Conservation (phyloP, 2,113 vertebrate species). For the Hassar affinis region DNA sequence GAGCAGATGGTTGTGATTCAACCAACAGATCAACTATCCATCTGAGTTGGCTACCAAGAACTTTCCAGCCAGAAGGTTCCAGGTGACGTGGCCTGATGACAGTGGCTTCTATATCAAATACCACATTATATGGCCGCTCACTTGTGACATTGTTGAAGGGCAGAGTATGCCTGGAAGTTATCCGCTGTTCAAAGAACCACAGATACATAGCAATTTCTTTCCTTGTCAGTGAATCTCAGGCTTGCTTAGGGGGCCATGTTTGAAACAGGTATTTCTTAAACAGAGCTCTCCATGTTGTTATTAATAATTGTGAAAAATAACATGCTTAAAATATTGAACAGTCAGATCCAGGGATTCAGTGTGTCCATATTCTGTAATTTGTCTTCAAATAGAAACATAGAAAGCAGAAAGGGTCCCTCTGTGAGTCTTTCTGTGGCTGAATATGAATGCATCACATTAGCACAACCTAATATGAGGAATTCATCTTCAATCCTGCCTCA, state of each 20-base stretch:
- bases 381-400: not conserved
- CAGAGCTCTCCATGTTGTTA: not conserved
- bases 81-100: not conserved
- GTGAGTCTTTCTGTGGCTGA: not conserved
- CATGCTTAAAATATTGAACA: conserved; percentile 40
- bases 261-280: conserved; percentile 22
- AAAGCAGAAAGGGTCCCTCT: not conserved
- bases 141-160: not conserved
- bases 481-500: conserved; percentile 2
- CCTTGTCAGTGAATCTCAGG: conserved; percentile 9
- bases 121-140: not conserved
- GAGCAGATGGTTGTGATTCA: conserved; percentile 9
- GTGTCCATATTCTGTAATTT: conserved; percentile 19
- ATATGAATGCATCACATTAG: not conserved
- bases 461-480: conserved; percentile 7
- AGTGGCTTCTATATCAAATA: not conserved
- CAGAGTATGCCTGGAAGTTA: not conserved
- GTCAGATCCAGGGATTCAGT: conserved; percentile 10
- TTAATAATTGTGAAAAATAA: conserved; percentile 41
- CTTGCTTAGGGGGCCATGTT: not conserved
- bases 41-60: not conserved
- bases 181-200: not conserved
- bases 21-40: not conserved
- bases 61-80: not conserved
- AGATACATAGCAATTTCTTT: not conserved